Conservation (phyloP, 2,113 vertebrate species). For the Onychostruthus taczanowskii region DNA sequence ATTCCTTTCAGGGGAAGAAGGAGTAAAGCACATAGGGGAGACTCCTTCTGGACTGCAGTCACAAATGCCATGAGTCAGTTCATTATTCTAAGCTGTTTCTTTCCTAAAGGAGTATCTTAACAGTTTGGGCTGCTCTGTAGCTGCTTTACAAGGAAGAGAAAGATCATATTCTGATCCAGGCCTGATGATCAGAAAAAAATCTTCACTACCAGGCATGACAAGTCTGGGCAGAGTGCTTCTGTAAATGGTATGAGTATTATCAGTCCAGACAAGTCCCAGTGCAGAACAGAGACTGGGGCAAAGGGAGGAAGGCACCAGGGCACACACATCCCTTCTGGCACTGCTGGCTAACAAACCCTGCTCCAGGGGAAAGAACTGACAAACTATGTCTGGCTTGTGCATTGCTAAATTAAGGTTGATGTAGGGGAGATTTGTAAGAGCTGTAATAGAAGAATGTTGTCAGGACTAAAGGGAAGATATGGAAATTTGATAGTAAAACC, state of each 20-base stretch:
- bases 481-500: background rate
- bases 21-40: background rate
- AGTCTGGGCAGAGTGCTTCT: background rate
- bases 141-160: background rate
- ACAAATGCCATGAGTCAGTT: background rate
- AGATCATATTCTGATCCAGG: background rate
- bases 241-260: background rate
- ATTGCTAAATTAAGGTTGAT: conserved; percentile 21
- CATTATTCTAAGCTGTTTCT: background rate
- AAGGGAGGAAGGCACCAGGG: background rate
- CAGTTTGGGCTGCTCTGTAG: background rate
- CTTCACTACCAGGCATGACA: background rate
- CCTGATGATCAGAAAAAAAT: background rate
- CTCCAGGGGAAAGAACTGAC: background rate
- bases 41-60: background rate
- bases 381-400: background rate
- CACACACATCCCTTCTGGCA: background rate
- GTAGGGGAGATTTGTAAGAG: background rate
- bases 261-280: background rate
- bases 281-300: background rate
- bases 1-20: background rate
- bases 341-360: background rate
- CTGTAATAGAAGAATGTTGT: background rate
- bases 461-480: background rate
- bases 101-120: background rate